Evolutionary conservation across 1,140 invertebrate genomes (phyloP).

Genomic region (Atta texana): DNA sequence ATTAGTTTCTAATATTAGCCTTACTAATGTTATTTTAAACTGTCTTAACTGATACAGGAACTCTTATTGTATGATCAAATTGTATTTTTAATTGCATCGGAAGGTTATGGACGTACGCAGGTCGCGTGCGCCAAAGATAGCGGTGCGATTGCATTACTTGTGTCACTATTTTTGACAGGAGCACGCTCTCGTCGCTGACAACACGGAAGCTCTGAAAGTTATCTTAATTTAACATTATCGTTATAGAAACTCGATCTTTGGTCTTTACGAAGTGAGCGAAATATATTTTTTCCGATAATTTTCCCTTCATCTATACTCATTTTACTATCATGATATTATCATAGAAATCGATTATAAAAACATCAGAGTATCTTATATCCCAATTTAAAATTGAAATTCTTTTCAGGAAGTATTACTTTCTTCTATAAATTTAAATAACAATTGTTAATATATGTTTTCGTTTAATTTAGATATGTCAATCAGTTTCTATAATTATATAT

Average conservation of each 20-base stretch:
- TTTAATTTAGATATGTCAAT: slow-evolving; percentile 3
- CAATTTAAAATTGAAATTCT: background rate
- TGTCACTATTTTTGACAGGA: slow-evolving; percentile 50
- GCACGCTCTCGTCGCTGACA: background rate
- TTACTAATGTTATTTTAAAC: background rate
- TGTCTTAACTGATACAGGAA: background rate
- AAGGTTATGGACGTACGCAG: slow-evolving; percentile 47
- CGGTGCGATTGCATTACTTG: slow-evolving; percentile 41
- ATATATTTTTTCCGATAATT: background rate
- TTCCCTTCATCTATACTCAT: background rate
- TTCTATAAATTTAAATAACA: background rate
- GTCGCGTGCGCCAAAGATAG: slow-evolving; percentile 50
- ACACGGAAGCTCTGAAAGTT: slow-evolving; percentile 37
- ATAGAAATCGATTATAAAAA: background rate
- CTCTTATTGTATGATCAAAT: background rate
- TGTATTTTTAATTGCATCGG: slow-evolving; percentile 45
- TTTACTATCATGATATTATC: background rate
- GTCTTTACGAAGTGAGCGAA: background rate
- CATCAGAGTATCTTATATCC: background rate
- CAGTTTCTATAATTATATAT: background rate
- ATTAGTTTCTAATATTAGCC: background rate
- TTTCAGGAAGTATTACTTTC: background rate
- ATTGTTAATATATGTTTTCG: background rate
- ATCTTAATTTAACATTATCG: slow-evolving; percentile 43
- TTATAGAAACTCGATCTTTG: slow-evolving; percentile 24